Evolutionary conservation across 2,888 invertebrate genomes (phyloP).

Genomic region (Drosophila antonietae): DNA sequence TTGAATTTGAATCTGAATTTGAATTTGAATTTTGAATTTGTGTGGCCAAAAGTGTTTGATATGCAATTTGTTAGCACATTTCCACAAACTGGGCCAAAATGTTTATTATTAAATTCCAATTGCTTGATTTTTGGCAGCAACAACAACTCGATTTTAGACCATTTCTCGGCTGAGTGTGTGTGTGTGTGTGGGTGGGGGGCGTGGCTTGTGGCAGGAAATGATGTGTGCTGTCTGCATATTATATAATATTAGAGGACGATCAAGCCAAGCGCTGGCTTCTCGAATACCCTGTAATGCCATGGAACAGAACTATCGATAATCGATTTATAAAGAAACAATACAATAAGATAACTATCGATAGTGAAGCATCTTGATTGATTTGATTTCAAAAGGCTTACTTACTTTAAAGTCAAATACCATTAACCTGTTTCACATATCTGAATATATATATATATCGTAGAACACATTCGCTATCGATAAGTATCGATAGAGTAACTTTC

Average conservation of each 20-base stretch:
- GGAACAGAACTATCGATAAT: not conserved
- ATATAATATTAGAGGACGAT: slow-evolving; percentile 26
- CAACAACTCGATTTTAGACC: slow-evolving; percentile 21
- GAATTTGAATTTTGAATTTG: slow-evolving; percentile 20
- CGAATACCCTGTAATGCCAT: not conserved
- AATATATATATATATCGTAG: not conserved
- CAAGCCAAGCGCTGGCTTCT: slow-evolving; percentile 17
- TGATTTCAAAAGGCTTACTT: no score
- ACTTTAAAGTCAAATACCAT: not conserved
- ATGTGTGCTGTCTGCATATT: slow-evolving; percentile 13
- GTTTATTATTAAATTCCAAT: slow-evolving; percentile 36
- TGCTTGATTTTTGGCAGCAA: slow-evolving; percentile 22
- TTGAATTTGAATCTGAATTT: not conserved
- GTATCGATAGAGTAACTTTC: not conserved
- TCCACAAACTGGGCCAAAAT: slow-evolving; percentile 34
- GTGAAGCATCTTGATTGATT: fast-evolving
- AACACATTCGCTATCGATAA: not conserved
- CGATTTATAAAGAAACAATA: not conserved
- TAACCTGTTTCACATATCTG: not conserved
- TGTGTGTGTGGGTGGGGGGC: not conserved
- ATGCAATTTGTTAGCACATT: slow-evolving; percentile 61
- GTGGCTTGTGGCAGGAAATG: slow-evolving; percentile 1
- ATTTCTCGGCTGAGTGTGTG: not conserved
- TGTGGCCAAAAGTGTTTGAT: slow-evolving; percentile 46
- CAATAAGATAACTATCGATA: slow-evolving; percentile 4